phyloP scores from a whole-genome alignment of 2,113 vertebrate species.

The Pipra filicauda region DNA sequence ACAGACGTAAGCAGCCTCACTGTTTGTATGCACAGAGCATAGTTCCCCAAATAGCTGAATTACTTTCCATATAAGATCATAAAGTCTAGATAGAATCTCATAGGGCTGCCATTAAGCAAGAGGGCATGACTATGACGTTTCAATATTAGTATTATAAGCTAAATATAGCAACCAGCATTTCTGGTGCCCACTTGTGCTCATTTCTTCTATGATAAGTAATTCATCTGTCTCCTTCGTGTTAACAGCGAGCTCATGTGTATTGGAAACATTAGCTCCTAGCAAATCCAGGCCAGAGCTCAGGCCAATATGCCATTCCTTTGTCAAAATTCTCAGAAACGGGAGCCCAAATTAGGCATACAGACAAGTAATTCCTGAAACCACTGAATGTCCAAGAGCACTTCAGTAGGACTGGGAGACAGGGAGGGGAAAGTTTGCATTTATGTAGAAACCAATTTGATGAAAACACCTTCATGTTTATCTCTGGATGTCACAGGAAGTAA shows the following conservation, averaged over 20 bases:
- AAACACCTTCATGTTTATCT: not conserved
- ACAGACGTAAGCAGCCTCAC: conserved; percentile 46
- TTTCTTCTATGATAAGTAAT: conserved; percentile 45
- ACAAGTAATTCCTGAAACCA: not conserved
- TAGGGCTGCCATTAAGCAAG: conserved; percentile 7
- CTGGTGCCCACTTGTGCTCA: conserved; percentile 3
- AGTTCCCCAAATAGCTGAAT: conserved; percentile 42
- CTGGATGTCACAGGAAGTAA: not conserved
- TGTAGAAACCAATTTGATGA: not conserved
- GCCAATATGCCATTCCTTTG: not conserved
- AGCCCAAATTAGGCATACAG: not conserved
- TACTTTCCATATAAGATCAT: conserved; percentile 62
- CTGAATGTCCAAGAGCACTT: not conserved
- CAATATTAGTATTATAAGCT: conserved; percentile 51
- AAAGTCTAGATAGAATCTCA: conserved; percentile 46
- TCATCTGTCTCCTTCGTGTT: not conserved
- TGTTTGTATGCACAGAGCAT: conserved; percentile 27
- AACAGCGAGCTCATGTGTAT: not conserved
- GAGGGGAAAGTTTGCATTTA: not conserved
- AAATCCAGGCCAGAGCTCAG: not conserved
- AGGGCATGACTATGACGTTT: not conserved
- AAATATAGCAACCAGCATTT: conserved; percentile 28
- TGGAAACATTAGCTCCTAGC: not conserved
- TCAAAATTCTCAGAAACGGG: not conserved
- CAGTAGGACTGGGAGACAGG: not conserved